phyloP scores from a whole-genome alignment of 2,888 invertebrate species.

The Frankliniella fusca region DNA sequence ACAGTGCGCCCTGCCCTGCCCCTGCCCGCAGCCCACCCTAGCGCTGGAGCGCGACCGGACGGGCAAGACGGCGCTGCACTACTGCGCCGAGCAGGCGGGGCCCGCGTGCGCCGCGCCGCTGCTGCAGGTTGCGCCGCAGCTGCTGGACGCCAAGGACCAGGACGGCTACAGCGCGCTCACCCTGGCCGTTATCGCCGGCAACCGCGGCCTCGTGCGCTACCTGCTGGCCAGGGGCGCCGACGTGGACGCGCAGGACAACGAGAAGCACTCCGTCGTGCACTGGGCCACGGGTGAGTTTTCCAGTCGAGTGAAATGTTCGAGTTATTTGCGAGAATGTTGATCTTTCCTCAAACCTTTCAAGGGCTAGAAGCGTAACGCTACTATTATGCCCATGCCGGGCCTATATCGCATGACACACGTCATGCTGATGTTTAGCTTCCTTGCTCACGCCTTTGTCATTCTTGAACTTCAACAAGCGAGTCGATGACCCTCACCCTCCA shows the following conservation, averaged over 20 bases:
- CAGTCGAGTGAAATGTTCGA: no score
- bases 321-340: no score
- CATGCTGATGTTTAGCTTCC: no score
- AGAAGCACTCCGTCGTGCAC: slow-evolving; percentile 92
- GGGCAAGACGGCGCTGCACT: slow-evolving; percentile 85
- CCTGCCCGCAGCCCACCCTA: slow-evolving; percentile 52
- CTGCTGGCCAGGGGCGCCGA: slow-evolving; percentile 84
- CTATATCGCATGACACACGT: no score
- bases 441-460: no score
- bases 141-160: slow-evolving; percentile 80
- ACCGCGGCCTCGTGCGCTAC: slow-evolving; percentile 78
- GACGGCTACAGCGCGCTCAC: slow-evolving; percentile 95
- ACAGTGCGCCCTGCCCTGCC: no score
- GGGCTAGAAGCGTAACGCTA: no score
- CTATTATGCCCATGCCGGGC: no score
- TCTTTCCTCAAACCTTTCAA: no score
- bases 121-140: slow-evolving; percentile 51
- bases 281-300: slow-evolving; percentile 87
- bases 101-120: slow-evolving; percentile 40
- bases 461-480: no score
- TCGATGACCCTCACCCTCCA: no score
- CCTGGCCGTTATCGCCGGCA: slow-evolving; percentile 91
- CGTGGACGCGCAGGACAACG: slow-evolving; percentile 84
- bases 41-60: slow-evolving; percentile 73
- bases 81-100: slow-evolving; percentile 67